Conservation (phyloP, 1,140 invertebrate genomes). For the Zaprionus gabonicus region DNA sequence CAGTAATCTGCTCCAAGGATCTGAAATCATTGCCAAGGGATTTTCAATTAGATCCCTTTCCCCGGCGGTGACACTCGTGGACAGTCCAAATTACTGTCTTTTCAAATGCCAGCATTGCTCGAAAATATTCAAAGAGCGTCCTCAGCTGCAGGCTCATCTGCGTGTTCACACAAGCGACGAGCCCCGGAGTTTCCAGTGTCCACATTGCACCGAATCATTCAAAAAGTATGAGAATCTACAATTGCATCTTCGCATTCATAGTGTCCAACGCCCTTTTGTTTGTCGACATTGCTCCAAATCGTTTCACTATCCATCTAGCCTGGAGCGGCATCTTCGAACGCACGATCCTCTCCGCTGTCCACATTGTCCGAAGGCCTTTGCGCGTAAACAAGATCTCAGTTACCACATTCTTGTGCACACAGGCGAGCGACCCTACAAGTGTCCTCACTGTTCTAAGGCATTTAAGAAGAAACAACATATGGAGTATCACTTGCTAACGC, state of each 20-base stretch:
- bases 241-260: conserved; percentile 12
- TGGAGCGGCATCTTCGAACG: neutral
- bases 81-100: neutral
- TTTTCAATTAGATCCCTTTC: neutral
- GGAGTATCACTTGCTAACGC: conserved; percentile 7
- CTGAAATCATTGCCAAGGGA: neutral
- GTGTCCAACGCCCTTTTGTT: neutral
- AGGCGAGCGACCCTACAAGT: conserved; percentile 15
- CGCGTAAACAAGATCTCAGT: neutral
- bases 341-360: conserved; percentile 5
- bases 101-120: conserved; percentile 10
- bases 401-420: conserved; percentile 13
- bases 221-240: neutral
- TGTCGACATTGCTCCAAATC: conserved; percentile 8
- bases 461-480: conserved; percentile 20
- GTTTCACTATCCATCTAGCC: neutral
- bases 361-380: conserved; percentile 8
- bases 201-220: neutral
- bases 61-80: neutral
- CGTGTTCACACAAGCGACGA: neutral
- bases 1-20: neutral
- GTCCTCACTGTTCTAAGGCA: conserved; percentile 8
- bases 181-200: neutral
- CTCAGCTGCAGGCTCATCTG: neutral
- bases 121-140: neutral